A percentile compares a stretch with the other conserved stretches of the same genome.
Conservation (phyloP, 1,140 invertebrate species). For the Gonioctena quinquepunctata region DNA sequence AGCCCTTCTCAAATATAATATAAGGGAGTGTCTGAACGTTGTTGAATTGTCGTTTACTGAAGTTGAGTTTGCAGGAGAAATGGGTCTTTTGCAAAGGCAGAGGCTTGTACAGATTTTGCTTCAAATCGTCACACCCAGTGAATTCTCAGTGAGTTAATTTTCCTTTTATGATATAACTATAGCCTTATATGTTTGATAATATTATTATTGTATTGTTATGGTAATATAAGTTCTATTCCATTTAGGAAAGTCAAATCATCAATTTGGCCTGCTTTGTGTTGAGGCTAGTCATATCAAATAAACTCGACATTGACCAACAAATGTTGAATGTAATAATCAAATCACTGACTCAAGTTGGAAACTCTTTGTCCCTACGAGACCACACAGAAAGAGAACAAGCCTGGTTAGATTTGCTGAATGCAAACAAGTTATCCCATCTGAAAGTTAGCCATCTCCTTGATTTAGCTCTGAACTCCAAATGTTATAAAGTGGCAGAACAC, state of each 20-base stretch:
- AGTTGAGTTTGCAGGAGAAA: constrained; percentile 74
- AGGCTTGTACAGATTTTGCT: constrained; percentile 80
- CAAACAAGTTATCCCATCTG: constrained; percentile 68
- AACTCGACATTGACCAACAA: constrained; percentile 54
- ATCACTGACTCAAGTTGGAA: constrained; percentile 55
- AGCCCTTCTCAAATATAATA: constrained; percentile 83
- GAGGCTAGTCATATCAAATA: constrained; percentile 57
- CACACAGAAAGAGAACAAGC: constrained; percentile 79
- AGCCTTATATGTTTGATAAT: neutral
- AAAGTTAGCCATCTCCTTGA: constrained; percentile 52
- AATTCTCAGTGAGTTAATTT: constrained; percentile 66
- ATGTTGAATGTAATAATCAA: constrained; percentile 55
- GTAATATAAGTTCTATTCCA: neutral
- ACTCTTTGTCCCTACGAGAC: constrained; percentile 53
- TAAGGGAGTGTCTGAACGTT: constrained; percentile 88
- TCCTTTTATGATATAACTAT: too few relatives aligned
- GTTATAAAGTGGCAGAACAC: constrained; percentile 58
- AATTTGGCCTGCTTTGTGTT: constrained; percentile 59
- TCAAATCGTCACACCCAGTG: constrained; percentile 61
- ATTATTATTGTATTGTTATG: neutral
- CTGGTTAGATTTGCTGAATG: constrained; percentile 74
- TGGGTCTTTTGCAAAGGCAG: constrained; percentile 75
- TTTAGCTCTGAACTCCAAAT: constrained; percentile 54
- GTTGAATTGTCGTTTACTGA: constrained; percentile 87
- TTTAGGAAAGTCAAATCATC: constrained; percentile 59